phyloP scores from a whole-genome alignment of 2,113 vertebrate genomes.

The Leucopternis melanops region DNA sequence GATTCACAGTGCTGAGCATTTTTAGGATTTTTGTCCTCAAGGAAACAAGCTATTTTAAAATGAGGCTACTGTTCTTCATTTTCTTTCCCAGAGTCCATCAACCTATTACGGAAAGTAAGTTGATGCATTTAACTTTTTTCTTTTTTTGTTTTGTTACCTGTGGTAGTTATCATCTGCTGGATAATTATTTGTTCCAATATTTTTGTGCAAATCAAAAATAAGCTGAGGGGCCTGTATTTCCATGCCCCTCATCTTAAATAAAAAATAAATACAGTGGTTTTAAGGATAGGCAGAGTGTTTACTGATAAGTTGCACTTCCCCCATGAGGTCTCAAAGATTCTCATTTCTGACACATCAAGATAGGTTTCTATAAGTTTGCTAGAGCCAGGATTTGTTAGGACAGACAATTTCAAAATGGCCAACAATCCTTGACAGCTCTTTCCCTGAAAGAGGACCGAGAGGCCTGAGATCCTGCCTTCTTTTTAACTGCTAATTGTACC shows the following conservation, averaged over 20 bases:
- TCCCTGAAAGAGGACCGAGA: not conserved
- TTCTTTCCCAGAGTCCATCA: not conserved
- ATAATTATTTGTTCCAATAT: not conserved
- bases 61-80: not conserved
- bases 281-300: not conserved
- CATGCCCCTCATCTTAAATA: not conserved
- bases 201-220: not conserved
- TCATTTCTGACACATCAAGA: not conserved
- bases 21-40: not conserved
- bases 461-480: not conserved
- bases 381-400: not conserved
- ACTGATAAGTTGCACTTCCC: not conserved
- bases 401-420: not conserved
- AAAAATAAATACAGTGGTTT: not conserved
- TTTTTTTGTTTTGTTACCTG: not conserved
- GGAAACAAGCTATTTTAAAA: not conserved
- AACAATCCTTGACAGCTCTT: not conserved
- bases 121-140: not conserved
- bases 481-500: not conserved
- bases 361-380: fast-evolving
- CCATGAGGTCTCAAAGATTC: not conserved
- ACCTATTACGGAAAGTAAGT: not conserved
- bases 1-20: not conserved
- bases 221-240: not conserved
- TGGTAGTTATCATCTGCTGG: not conserved